These are phyloP conservation scores for Coleophora deauratella DNA, from an alignment of 2,888 invertebrate genomes.

Conservation along the genomic window DNA sequence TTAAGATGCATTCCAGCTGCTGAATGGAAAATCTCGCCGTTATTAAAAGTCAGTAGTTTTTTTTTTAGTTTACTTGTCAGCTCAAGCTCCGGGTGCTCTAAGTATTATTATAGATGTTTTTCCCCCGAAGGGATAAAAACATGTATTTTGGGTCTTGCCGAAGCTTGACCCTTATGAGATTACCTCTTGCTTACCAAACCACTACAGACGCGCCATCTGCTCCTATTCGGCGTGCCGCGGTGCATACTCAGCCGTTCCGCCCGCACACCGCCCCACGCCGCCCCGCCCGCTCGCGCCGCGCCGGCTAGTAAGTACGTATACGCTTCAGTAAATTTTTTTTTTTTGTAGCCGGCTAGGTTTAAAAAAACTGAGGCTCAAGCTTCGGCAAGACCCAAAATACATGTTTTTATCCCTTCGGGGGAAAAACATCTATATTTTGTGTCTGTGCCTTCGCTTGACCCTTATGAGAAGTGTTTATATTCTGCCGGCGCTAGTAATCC, in stretches of 20 bases:
- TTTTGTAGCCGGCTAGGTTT: not conserved
- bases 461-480: not conserved
- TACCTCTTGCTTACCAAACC: not conserved
- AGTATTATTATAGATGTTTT: too few species aligned
- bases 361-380: not conserved
- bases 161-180: not conserved
- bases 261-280: not conserved
- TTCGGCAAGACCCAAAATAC: too few species aligned
- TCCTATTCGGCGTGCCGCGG: not conserved
- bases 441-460: not conserved
- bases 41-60: too few species aligned
- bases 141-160: too few species aligned
- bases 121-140: too few species aligned
- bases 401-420: not conserved
- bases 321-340: not conserved
- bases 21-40: too few species aligned
- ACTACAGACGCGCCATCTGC: not conserved
- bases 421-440: not conserved
- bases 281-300: not conserved
- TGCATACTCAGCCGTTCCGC: not conserved
- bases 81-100: too few species aligned
- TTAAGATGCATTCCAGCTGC: too few species aligned
- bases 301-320: too few species aligned
- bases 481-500: not conserved
- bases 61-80: too few species aligned